These are phyloP conservation scores for Amniataba percoides DNA, from an alignment of 2,797 vertebrate genomes.

Conservation along the genomic window DNA sequence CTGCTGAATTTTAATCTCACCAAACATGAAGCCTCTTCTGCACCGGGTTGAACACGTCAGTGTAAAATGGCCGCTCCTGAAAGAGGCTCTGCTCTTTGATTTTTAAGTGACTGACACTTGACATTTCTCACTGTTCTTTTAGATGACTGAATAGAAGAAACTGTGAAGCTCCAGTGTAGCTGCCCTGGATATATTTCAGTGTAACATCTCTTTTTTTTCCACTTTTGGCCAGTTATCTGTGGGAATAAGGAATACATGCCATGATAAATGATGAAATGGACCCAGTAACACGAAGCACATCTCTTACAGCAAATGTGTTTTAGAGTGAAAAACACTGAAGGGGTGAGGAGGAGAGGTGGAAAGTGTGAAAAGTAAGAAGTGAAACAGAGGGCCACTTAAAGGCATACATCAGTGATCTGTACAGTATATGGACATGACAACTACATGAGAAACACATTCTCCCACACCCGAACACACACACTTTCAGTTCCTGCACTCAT, in stretches of 20 bases:
- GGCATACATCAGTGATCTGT: slow-evolving; percentile 24
- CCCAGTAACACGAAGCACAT: slow-evolving; percentile 8
- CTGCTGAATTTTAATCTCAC: background rate
- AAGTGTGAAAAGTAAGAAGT: slow-evolving; percentile 26
- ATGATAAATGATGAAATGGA: background rate
- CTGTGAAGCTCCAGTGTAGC: background rate
- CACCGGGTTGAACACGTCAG: background rate
- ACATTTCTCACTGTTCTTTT: slow-evolving; percentile 2
- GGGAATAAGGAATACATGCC: background rate
- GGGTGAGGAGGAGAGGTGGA: slow-evolving; percentile 5
- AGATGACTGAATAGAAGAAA: background rate
- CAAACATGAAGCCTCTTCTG: background rate
- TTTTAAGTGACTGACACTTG: background rate
- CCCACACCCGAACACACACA: slow-evolving; percentile 35
- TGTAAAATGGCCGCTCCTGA: background rate
- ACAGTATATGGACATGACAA: slow-evolving; percentile 51
- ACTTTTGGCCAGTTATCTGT: background rate
- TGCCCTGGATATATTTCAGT: background rate
- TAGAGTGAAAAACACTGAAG: background rate
- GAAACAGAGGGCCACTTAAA: slow-evolving; percentile 31
- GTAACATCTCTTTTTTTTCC: background rate
- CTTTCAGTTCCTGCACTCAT: slow-evolving; percentile 31
- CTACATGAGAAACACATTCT: slow-evolving; percentile 68
- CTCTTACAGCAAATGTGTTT: background rate
- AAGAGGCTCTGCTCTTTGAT: slow-evolving; percentile 13